Conservation (phyloP, 2,113 vertebrate genomes). For the Cnemophilus loriae region DNA sequence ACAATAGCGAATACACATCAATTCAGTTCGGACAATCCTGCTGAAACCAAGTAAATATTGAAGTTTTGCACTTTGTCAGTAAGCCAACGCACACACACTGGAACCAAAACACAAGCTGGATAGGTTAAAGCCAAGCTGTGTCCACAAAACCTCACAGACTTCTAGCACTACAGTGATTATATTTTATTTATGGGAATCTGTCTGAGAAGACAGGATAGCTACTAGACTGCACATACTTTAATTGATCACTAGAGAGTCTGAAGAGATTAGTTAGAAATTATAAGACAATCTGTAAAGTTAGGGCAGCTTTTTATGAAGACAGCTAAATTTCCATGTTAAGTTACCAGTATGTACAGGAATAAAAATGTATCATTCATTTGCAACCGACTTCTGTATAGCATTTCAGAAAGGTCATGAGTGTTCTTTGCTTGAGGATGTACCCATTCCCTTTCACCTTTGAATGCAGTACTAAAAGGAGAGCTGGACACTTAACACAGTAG, state of each 20-base stretch:
- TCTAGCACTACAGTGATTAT: conserved; percentile 17
- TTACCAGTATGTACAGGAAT: neutral
- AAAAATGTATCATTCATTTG: neutral
- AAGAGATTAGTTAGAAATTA: neutral
- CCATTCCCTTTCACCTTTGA: neutral
- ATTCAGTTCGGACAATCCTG: neutral
- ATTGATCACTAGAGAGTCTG: neutral
- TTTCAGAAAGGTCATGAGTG: neutral
- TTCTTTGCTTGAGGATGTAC: neutral
- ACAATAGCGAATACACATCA: neutral
- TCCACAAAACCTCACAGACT: neutral
- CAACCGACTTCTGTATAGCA: neutral
- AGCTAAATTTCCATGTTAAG: neutral
- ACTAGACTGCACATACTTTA: neutral
- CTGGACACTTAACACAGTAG: neutral
- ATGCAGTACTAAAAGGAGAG: neutral
- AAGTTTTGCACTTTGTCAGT: conserved; percentile 27
- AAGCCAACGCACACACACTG: neutral
- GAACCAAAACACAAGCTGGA: neutral
- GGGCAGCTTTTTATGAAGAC: neutral
- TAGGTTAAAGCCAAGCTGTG: neutral
- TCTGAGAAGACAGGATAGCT: neutral
- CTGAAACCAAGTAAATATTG: neutral
- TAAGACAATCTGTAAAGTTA: neutral
- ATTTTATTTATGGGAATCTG: conserved; percentile 5